Evolutionary conservation across 2,113 vertebrate species (phyloP).

Genomic region (Neolamprologus tretocephalus): DNA sequence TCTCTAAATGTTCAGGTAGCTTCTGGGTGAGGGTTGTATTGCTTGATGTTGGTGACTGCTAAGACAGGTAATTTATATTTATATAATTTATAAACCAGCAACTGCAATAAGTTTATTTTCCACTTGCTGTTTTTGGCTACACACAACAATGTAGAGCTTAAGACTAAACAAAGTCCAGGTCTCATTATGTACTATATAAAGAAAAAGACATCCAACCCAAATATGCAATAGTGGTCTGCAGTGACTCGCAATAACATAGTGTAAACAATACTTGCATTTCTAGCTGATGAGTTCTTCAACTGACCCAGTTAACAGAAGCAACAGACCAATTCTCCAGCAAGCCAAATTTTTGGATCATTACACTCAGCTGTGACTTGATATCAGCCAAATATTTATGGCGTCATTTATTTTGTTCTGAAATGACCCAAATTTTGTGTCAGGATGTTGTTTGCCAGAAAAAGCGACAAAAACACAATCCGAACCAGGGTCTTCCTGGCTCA

Average conservation of each 20-base stretch:
- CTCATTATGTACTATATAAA: neutral
- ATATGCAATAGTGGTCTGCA: neutral
- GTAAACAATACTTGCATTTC: neutral
- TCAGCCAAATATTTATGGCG: neutral
- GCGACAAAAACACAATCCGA: neutral
- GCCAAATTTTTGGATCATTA: constrained; percentile 3
- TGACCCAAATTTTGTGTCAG: neutral
- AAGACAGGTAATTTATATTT: neutral
- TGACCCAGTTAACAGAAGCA: neutral
- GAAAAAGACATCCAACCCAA: neutral
- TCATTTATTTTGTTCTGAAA: neutral
- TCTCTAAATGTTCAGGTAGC: neutral
- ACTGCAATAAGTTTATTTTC: neutral
- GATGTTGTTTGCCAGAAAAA: neutral
- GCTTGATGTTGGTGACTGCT: neutral
- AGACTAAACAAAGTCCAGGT: neutral
- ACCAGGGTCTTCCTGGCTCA: neutral
- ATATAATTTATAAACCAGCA: neutral
- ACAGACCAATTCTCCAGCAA: constrained; percentile 1
- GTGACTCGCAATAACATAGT: neutral
- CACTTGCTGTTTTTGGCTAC: neutral
- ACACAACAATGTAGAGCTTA: neutral
- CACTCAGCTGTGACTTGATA: constrained; percentile 18
- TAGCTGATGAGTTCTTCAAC: neutral
- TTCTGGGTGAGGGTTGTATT: neutral